Evolutionary conservation across 2,113 vertebrate species (phyloP), one percentile per base, ranked within the genome.

Genomic region (Lagopus leucura): DNA sequence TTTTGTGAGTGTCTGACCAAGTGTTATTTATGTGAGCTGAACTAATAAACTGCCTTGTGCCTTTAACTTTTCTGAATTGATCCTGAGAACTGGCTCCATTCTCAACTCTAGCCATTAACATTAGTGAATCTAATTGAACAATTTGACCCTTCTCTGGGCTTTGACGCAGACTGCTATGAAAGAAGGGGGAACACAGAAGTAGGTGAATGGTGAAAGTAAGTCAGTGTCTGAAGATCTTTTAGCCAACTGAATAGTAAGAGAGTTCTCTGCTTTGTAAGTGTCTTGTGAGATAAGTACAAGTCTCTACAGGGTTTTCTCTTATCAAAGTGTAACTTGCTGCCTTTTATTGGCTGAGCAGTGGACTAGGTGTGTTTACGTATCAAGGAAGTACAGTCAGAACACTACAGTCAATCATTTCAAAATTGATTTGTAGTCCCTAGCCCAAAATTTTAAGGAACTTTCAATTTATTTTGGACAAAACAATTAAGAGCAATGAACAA

Each of bases 381-480:
- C 21, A 77, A 67, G 8, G 24, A 61, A 79, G 64, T 61, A 36
- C 3, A 36, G 52, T 72, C 55, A 40, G 47, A 79, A 79, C 76
- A 66, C 34, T 38, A 20, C 20, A 67, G 32, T 2, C 40, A 5
- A 16, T 86, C 74, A 47, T 3, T 90, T 86, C 65, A 72, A 17
- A 50, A 63, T 78, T 91, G 34, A 3, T 83, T 93, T 91, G 30
- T 38, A 58, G 32, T 5, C 3, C 17, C 42, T 67, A 67, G 12
- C 15, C 42, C 13, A 34, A 60, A 2, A 38, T 64, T 78, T 84
- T 91, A 45, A 75, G n/a, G 38, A 72, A 86, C 0, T 0, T 64
- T 67, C 55, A 34, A 60, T 74, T 89, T 86, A 36, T 83, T 93
- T 95, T 74, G 50, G n/a, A 74, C 50, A 81, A 84, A 14, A 34